These are phyloP conservation scores for Melanotaenia duboulayi DNA, from an alignment of 2,113 vertebrate genomes.

Conservation along the genomic window DNA sequence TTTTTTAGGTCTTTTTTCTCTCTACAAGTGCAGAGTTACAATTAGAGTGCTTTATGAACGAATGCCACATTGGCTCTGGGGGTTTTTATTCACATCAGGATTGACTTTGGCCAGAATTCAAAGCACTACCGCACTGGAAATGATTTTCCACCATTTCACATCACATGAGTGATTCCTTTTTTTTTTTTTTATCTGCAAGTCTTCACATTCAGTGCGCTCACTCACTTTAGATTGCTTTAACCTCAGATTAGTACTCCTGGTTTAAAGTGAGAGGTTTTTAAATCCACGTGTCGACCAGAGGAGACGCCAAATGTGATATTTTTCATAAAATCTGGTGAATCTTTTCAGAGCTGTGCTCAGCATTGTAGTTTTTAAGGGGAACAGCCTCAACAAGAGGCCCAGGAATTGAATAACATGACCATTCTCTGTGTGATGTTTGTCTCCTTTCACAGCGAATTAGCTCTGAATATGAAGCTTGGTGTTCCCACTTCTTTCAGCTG, in stretches of 20 bases:
- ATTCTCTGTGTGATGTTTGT: conserved; percentile 30
- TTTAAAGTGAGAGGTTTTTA: conserved; percentile 33
- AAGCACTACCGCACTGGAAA: conserved; percentile 53
- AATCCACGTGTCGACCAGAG: conserved; percentile 8
- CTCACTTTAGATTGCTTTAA: conserved; percentile 26
- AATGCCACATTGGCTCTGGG: conserved; percentile 48
- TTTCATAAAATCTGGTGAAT: neutral
- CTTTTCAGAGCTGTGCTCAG: neutral
- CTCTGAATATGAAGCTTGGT: conserved; percentile 40
- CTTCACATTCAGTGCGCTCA: neutral
- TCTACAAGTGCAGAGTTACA: conserved; percentile 48
- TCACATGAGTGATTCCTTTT: conserved; percentile 56
- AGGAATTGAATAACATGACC: conserved; percentile 18
- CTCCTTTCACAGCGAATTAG: conserved; percentile 50
- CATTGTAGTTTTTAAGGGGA: neutral
- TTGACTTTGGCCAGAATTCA: conserved; percentile 73
- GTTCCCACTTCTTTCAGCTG: conserved; percentile 25
- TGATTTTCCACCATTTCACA: conserved; percentile 52
- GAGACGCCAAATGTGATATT: conserved; percentile 20
- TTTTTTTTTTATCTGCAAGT: too few species aligned
- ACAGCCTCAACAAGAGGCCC: conserved; percentile 10
- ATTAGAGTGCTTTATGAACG: conserved; percentile 61
- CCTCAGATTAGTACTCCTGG: conserved; percentile 36
- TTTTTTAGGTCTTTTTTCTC: conserved; percentile 49
- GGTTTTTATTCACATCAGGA: conserved; percentile 66